Evolutionary conservation across 2,797 vertebrate genomes (phyloP).

Genomic region (Tenualosa thibaudeaui): DNA sequence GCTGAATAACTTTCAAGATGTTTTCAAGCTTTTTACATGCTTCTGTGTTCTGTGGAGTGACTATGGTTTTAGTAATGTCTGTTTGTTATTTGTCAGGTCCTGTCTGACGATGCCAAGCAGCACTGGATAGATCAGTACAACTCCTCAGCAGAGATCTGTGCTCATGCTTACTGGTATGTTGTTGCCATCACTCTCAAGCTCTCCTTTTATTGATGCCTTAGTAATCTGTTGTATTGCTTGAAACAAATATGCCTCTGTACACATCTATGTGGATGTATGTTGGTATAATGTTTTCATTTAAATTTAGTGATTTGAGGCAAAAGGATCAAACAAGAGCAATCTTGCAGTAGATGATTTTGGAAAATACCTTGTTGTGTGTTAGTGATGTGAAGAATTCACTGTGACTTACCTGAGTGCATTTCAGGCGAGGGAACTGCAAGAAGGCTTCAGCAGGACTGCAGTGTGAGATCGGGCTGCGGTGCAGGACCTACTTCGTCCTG

Average conservation of each 20-base stretch:
- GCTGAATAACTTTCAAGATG: background rate
- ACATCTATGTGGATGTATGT: background rate
- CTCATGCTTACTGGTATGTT: slow-evolving; percentile 93
- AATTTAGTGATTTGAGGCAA: background rate
- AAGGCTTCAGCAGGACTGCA: slow-evolving; percentile 90
- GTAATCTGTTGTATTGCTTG: background rate
- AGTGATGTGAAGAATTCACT: background rate
- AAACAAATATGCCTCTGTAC: background rate
- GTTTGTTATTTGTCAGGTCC: slow-evolving; percentile 71
- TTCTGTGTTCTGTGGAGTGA: background rate
- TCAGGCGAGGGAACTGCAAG: slow-evolving; percentile 96
- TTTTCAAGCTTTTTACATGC: background rate
- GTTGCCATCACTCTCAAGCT: too few relatives aligned
- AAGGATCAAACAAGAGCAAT: background rate
- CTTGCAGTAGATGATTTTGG: background rate
- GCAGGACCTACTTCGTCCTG: slow-evolving; percentile 90
- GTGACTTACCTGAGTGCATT: background rate
- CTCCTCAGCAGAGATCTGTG: slow-evolving; percentile 90
- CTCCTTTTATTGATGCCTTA: background rate
- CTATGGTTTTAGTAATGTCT: background rate
- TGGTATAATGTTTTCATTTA: background rate
- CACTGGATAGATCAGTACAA: slow-evolving; percentile 95
- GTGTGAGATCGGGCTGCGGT: slow-evolving; percentile 93
- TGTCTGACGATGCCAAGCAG: slow-evolving; percentile 90
- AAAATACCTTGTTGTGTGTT: background rate